Evolutionary conservation across 2,797 vertebrate genomes (phyloP).

Genomic region (Limosa lapponica): DNA sequence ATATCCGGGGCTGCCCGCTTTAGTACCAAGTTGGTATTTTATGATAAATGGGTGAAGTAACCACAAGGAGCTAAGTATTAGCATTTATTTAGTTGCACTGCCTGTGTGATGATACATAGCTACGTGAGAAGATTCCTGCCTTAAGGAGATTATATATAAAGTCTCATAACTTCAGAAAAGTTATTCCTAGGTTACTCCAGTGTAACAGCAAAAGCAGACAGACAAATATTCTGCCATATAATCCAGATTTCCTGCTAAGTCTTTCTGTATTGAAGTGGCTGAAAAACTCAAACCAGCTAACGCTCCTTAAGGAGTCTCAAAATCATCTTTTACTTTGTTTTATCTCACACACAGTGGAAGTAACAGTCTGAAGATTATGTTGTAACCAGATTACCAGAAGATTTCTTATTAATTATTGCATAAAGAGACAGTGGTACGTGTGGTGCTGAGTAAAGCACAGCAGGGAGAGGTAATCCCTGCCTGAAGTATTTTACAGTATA

Average conservation of each 20-base stretch:
- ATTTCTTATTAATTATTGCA: slow-evolving; percentile 9
- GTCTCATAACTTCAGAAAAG: not conserved
- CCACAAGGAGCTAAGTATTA: not conserved
- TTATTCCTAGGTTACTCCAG: not conserved
- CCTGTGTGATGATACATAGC: not conserved
- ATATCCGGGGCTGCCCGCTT: not conserved
- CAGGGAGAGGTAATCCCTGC: not conserved
- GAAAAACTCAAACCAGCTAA: not conserved
- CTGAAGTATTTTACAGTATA: not conserved
- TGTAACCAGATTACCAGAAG: slow-evolving; percentile 4
- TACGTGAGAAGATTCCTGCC: not conserved
- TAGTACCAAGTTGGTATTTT: not conserved
- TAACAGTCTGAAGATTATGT: not conserved
- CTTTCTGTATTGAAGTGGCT: not conserved
- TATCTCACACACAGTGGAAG: not conserved
- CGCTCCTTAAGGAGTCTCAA: not conserved
- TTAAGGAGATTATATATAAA: not conserved
- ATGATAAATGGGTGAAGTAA: not conserved
- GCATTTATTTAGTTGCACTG: not conserved
- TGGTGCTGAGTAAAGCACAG: not conserved
- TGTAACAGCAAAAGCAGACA: not conserved
- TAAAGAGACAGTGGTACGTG: not conserved
- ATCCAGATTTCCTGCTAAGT: not conserved
- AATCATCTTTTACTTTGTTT: not conserved
- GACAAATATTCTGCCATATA: not conserved